phyloP scores from a whole-genome alignment of 2,888 invertebrate genomes.

The Dasysyrphus tricinctus region DNA sequence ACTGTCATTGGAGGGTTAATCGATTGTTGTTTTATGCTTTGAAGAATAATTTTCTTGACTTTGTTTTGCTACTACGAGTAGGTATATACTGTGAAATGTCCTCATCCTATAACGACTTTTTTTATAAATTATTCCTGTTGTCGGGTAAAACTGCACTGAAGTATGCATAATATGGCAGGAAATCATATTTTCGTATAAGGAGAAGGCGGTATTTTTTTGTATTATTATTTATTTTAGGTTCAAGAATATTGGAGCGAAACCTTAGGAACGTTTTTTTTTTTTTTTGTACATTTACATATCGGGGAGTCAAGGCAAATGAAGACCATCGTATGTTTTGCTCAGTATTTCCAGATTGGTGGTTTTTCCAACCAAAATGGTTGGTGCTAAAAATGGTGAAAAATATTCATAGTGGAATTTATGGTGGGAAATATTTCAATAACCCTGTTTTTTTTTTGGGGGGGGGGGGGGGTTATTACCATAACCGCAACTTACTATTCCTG shows the following conservation, averaged over 20 bases:
- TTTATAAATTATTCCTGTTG: background rate
- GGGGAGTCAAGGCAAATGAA: background rate
- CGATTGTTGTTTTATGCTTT: slow-evolving; percentile 1
- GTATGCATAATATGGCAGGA: slow-evolving; percentile 16
- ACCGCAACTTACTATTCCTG: too few relatives aligned
- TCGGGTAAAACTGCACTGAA: background rate
- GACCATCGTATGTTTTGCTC: too few relatives aligned
- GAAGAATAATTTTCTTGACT: background rate
- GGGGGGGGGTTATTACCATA: too few relatives aligned
- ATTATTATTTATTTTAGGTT: background rate
- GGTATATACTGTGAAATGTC: background rate
- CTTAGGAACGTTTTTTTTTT: background rate
- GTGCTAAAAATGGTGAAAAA: too few relatives aligned
- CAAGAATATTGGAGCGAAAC: background rate
- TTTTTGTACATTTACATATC: background rate
- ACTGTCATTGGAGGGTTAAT: background rate
- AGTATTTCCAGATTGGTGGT: too few relatives aligned
- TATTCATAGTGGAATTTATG: too few relatives aligned
- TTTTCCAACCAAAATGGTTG: too few relatives aligned
- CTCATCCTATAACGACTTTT: background rate
- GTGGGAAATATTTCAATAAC: too few relatives aligned
- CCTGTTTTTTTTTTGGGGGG: too few relatives aligned
- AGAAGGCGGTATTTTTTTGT: background rate
- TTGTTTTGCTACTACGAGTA: background rate
- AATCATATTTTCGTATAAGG: slow-evolving; percentile 18